phyloP scores from a whole-genome alignment of 2,113 vertebrate species.

The Tapirus terrestris region DNA sequence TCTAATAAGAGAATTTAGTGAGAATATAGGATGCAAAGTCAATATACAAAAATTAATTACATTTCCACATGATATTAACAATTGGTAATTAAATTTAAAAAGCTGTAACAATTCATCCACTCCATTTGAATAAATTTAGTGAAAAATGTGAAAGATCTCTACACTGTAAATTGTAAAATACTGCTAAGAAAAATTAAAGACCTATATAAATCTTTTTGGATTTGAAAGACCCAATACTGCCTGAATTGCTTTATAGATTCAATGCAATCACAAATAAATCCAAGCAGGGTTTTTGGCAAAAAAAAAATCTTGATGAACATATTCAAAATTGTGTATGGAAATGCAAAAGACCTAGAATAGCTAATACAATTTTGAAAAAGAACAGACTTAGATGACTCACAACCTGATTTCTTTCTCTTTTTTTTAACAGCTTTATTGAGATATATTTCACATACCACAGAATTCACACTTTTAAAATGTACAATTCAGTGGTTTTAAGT shows the following conservation, averaged over 20 bases:
- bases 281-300: background rate
- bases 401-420: background rate
- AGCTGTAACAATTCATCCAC: background rate
- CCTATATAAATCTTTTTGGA: background rate
- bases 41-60: background rate
- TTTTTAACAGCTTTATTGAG: background rate
- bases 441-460: background rate
- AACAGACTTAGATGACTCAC: background rate
- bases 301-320: background rate
- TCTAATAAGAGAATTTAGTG: background rate
- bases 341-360: background rate
- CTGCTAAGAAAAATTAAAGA: background rate
- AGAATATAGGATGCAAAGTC: background rate
- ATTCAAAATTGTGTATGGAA: background rate
- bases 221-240: background rate
- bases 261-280: background rate
- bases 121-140: background rate
- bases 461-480: background rate
- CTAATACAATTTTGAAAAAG: background rate
- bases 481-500: background rate
- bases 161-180: background rate
- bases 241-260: background rate
- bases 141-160: background rate
- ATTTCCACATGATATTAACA: background rate
- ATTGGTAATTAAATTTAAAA: background rate